Evolutionary conservation across 2,888 invertebrate species (phyloP), one percentile per base, ranked within the genome.

Genomic region (Bellardia bayeri): DNA sequence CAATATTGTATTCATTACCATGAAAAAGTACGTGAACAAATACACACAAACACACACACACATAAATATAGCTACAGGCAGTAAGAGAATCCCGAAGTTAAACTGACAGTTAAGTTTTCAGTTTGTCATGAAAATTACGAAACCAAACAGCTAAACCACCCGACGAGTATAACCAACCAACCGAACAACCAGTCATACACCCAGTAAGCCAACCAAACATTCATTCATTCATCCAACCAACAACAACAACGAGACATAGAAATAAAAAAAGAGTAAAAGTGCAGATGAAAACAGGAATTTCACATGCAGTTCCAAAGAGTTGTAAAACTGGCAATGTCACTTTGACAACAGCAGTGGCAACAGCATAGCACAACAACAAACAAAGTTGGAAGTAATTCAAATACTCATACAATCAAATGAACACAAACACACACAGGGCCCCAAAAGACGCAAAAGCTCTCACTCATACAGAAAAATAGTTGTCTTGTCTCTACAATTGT

Each of bases 241-340:
- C 8, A 56, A 33, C 30, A 61, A 30, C 14, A 13, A 49, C 9
- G 11, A 49, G 13, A 14, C 33, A 61, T 13, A 61, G 2, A 49
- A 61, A 45, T 33, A 64, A 30, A 64, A 9, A 81, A 56, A 8
- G 3, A 30, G 14, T 56, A 66, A 54, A 66, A 63, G 30, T 72
- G 33, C 54, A 81, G 3, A 72, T 64, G 56, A 82, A 74, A 58
- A 74, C 45, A 66, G 64, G 58, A 66, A 66, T 14, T 81, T 81
- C 64, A 56, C 30, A 64, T 64, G 64, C 45, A 54, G 64, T 64
- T 64, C 23, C 56, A 40, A 72, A 54, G 42, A 64, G 54, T 72
- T 82, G 8, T 66, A 49, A 45, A 74, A 82, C 66, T 66, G 45
- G 16, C 37, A 74, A 56, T 74, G 54, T 66, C 45, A 37, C 37